Conservation (phyloP, 2,113 vertebrate genomes). For the Gorsachius goisagi region DNA sequence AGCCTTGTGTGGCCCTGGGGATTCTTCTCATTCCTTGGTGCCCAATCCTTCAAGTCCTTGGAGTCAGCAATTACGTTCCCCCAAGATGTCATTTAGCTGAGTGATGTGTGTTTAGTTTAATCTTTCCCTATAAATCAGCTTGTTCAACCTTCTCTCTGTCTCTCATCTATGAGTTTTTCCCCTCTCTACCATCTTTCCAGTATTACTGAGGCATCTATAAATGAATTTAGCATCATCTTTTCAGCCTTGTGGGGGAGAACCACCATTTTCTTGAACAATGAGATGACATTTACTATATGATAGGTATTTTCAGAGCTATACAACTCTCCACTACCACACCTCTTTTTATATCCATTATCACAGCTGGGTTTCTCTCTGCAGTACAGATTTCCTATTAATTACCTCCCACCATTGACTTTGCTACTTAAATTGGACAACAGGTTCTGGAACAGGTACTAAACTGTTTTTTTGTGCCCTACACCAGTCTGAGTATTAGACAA, state of each 20-base stretch:
- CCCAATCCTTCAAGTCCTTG: neutral
- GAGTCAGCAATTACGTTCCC: neutral
- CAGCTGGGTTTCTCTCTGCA: neutral
- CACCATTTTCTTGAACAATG: constrained; percentile 6
- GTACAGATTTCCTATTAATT: constrained; percentile 15
- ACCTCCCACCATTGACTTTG: neutral
- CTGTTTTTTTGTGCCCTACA: neutral
- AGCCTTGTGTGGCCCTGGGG: neutral
- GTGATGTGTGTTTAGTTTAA: constrained; percentile 29
- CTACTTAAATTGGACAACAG: neutral
- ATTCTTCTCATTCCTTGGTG: neutral
- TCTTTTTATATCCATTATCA: constrained; percentile 2
- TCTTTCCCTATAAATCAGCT: constrained; percentile 30
- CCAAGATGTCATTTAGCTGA: constrained; percentile 14
- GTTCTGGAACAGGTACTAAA: neutral
- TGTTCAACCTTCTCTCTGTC: constrained; percentile 21
- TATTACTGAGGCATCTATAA: neutral
- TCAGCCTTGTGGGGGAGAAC: neutral
- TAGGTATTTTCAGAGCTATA: neutral
- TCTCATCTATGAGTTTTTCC: constrained; percentile 28
- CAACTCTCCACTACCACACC: neutral
- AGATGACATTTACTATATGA: neutral
- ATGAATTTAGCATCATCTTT: neutral
- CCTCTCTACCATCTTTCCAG: neutral
- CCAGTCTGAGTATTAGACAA: neutral